Evolutionary conservation across 2,797 vertebrate genomes (phyloP), one percentile per base, ranked within the genome.

Genomic region (Acipenser transmontanus): DNA sequence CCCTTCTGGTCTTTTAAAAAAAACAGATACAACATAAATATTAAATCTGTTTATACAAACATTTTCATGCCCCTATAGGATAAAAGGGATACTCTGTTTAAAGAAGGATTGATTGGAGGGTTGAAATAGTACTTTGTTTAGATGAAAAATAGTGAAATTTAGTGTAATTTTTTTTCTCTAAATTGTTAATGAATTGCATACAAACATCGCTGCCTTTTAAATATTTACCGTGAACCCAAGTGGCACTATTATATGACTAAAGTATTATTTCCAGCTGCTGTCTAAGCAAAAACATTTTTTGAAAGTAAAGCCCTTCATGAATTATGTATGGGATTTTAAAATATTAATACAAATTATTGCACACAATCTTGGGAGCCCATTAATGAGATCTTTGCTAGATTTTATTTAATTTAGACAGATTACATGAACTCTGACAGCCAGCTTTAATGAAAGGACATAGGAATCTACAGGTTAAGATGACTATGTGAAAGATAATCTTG

Each of bases 271-370:
- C 52, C 17, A 50, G 47, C 49, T 17, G 47, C 70, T 48, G 66
- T 49, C 62, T 57, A 68, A 66, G 59, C 56, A 14, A 65, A 71
- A 66, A 51, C 63, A 62, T 59, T 57, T 50, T 56, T 8, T 70
- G 48, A 70, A 69, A 67, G 62, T 68, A 56, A 74, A 72, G 72
- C 11, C 2, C 69, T 77, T n/a, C 76, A 84, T 87, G 78, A 83
- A 86, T 85, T 82, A 84, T 84, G 71, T 69, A 86, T 76, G 63
- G 10, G 50, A 0, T 1, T 67, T 72, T 87, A 78, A 88, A 90
- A 88, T 81, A 88, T 87, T 87, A 70, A 87, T 82, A 66, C 77
- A 85, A 81, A 87, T 87, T 85, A 85, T 88, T 80, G 79, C 82
- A 82, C 81, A 84, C 82, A 81, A 84, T 88, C 80, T 87, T 75